Conservation (phyloP, 1,140 invertebrate genomes). For the Amyelois transitella region DNA sequence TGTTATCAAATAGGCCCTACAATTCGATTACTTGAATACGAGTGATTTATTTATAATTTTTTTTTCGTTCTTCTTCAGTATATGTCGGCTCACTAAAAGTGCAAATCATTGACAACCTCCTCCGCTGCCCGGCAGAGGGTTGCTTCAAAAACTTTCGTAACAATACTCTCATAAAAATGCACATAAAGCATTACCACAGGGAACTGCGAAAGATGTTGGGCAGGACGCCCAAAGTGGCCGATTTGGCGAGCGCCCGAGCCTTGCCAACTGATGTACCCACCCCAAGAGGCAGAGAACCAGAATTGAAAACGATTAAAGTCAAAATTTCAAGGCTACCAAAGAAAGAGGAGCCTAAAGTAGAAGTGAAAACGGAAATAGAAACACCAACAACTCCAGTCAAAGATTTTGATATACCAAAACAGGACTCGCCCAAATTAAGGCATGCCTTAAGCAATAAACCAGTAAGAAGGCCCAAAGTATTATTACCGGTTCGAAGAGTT, state of each 20-base stretch:
- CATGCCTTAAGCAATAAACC: conserved; percentile 45
- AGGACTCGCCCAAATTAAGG: conserved; percentile 58
- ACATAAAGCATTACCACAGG: conserved; percentile 93
- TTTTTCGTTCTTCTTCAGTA: conserved; percentile 62
- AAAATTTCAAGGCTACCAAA: conserved; percentile 38
- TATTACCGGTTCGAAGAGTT: conserved; percentile 46
- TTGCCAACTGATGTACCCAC: conserved; percentile 23
- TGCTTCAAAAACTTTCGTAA: conserved; percentile 93
- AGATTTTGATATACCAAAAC: conserved; percentile 23
- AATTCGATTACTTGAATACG: no score
- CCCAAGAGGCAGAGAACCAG: conserved; percentile 14
- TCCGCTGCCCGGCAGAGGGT: conserved; percentile 86
- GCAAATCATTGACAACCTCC: conserved; percentile 81
- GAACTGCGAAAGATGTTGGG: conserved; percentile 85
- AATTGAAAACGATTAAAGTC: conserved; percentile 39
- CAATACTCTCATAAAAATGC: conserved; percentile 91
- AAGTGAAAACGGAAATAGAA: conserved; percentile 22
- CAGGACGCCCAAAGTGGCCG: conserved; percentile 87
- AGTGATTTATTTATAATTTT: conserved; percentile 2
- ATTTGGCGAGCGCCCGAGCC: conserved; percentile 84
- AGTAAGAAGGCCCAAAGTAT: conserved; percentile 49
- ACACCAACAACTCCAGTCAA: conserved; percentile 13
- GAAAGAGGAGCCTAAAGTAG: conserved; percentile 32
- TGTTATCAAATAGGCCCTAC: no score
- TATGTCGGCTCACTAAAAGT: conserved; percentile 81